Conservation (phyloP, 2,797 vertebrate genomes). For the Nannoperca australis region DNA sequence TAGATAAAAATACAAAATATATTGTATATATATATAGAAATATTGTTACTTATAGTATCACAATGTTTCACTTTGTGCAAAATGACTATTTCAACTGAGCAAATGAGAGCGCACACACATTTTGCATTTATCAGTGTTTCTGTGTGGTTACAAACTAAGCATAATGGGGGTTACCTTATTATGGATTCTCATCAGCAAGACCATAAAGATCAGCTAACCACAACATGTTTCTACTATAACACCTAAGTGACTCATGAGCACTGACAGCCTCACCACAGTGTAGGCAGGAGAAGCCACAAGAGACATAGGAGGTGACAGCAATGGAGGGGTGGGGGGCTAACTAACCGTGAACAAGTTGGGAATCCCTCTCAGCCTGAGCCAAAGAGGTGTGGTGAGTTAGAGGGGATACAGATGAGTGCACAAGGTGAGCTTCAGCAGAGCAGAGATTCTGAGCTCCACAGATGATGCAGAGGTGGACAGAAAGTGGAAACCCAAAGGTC, state of each 20-base stretch:
- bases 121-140: conserved; percentile 16
- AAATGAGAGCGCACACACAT: conserved; percentile 32
- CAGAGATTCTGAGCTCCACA: conserved; percentile 23
- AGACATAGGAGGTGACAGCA: conserved; percentile 43
- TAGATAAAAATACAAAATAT: too few species aligned
- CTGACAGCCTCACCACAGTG: conserved; percentile 52
- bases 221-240: conserved; percentile 28
- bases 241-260: conserved; percentile 61
- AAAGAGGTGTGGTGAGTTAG: conserved; percentile 50
- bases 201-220: conserved; percentile 73
- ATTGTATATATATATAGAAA: too few species aligned
- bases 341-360: conserved; percentile 58
- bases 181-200: conserved; percentile 52
- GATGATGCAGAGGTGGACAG: conserved; percentile 68
- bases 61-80: background rate
- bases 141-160: conserved; percentile 24
- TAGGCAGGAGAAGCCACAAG: conserved; percentile 64
- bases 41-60: background rate
- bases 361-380: conserved; percentile 70
- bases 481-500: conserved; percentile 71
- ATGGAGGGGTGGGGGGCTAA: background rate
- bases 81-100: background rate
- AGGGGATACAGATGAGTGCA: conserved; percentile 49
- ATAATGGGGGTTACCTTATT: conserved; percentile 49
- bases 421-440: conserved; percentile 29